Conservation (phyloP, 2,888 invertebrate species). For the Zaprionus obscuricornis region DNA sequence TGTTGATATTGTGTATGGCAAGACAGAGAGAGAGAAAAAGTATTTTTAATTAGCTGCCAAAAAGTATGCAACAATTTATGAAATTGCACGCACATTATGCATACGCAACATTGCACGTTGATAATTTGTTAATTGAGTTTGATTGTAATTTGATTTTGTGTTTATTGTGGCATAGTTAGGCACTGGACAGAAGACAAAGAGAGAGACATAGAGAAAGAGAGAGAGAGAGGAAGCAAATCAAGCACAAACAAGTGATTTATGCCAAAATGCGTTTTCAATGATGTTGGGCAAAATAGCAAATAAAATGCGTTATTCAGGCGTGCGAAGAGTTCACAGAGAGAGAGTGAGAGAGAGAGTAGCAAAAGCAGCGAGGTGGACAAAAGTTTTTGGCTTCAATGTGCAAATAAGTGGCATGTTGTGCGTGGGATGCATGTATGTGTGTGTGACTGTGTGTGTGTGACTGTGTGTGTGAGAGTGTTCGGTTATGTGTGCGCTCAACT, state of each 20-base stretch:
- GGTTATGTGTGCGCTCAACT: constrained; percentile 52
- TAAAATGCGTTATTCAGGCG: constrained; percentile 15
- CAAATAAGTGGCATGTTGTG: constrained; percentile 44
- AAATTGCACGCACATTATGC: constrained; percentile 19
- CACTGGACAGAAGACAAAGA: background rate
- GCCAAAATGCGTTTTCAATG: constrained; percentile 64
- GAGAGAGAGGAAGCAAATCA: constrained; percentile 1
- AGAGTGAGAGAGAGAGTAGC: no score
- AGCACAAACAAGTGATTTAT: constrained; percentile 54
- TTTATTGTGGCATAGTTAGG: constrained; percentile 10
- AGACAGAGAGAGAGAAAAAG: background rate
- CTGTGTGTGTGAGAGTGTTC: constrained; percentile 13
- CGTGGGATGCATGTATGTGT: background rate
- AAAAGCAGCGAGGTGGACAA: constrained; percentile 3
- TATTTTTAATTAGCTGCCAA: constrained; percentile 25
- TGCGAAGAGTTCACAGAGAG: no score
- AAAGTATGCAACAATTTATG: constrained; percentile 11
- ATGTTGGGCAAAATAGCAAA: constrained; percentile 37
- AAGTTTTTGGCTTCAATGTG: constrained; percentile 43
- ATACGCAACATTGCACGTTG: constrained; percentile 35
- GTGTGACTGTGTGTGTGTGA: constrained; percentile 13
- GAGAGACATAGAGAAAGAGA: background rate
- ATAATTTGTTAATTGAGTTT: constrained; percentile 62
- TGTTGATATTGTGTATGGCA: background rate
- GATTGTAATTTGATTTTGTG: constrained; percentile 51